Conservation (phyloP, 2,888 invertebrate species). For the Heliconius ethilla region DNA sequence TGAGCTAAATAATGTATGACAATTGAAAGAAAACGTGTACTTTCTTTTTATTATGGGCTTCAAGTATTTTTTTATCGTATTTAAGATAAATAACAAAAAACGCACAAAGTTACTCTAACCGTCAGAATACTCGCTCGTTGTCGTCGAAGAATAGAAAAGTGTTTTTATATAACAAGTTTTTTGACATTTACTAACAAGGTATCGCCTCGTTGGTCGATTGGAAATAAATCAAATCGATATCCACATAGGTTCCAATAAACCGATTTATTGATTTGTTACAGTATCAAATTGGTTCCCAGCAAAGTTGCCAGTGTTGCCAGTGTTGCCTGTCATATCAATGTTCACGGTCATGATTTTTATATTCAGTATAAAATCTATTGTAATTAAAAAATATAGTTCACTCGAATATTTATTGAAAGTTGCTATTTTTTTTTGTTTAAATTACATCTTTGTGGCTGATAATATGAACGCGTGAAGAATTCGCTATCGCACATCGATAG, state of each 20-base stretch:
- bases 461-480: slow-evolving; percentile 25
- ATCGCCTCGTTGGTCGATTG: slow-evolving; percentile 69
- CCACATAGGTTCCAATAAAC: slow-evolving; percentile 80
- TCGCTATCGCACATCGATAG: slow-evolving; percentile 21
- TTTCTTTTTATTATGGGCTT: background rate
- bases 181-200: slow-evolving; percentile 80
- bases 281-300: slow-evolving; percentile 80
- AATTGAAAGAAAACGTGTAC: background rate
- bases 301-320: slow-evolving; percentile 68
- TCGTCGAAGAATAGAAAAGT: slow-evolving; percentile 44
- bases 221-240: slow-evolving; percentile 80
- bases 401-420: background rate
- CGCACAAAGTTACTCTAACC: slow-evolving; percentile 31
- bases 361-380: slow-evolving; percentile 10
- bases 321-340: slow-evolving; percentile 49
- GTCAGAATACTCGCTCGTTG: slow-evolving; percentile 28
- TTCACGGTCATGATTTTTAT: slow-evolving; percentile 27
- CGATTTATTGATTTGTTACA: slow-evolving; percentile 83
- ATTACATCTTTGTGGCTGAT: background rate
- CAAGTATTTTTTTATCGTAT: slow-evolving; percentile 17
- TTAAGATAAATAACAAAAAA: slow-evolving; percentile 28
- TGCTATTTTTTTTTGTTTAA: background rate
- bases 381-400: background rate
- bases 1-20: background rate
- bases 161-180: slow-evolving; percentile 58